phyloP scores from a whole-genome alignment of 2,797 vertebrate genomes.

The Centroberyx gerrardi region DNA sequence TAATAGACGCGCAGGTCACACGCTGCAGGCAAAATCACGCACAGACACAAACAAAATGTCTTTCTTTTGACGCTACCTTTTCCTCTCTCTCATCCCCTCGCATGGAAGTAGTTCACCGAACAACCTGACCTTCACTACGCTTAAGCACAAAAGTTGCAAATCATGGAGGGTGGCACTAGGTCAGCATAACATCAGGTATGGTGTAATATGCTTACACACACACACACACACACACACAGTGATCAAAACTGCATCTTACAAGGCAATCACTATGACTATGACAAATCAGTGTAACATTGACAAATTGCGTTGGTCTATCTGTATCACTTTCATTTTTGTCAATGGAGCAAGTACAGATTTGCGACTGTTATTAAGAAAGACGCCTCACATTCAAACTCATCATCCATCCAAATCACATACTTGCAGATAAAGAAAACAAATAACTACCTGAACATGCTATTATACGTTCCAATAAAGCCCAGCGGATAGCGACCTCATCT shows the following conservation, averaged over 20 bases:
- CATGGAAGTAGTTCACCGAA: constrained; percentile 7
- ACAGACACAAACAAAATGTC: constrained; percentile 35
- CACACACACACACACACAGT: constrained; percentile 19
- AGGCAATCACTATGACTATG: background rate
- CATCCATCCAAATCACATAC: background rate
- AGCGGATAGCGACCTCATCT: constrained; percentile 12
- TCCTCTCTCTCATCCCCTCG: constrained; percentile 30
- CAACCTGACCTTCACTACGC: constrained; percentile 47
- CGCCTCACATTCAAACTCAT: constrained; percentile 16
- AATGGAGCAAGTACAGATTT: background rate
- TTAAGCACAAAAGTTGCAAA: constrained; percentile 17
- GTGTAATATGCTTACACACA: background rate
- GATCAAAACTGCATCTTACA: constrained; percentile 30
- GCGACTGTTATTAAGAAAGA: constrained; percentile 17
- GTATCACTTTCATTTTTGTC: background rate
- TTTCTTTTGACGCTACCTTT: constrained; percentile 9
- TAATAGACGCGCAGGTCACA: constrained; percentile 59
- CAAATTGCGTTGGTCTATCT: background rate
- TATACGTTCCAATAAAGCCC: constrained; percentile 11
- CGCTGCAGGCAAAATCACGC: constrained; percentile 43
- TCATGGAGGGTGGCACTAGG: constrained; percentile 24
- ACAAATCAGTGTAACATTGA: constrained; percentile 13
- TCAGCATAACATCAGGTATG: constrained; percentile 34
- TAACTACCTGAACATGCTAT: constrained; percentile 17
- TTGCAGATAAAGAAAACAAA: constrained; percentile 20